Conservation (phyloP, 92 coral and sea anemone species). For the Epizoanthus fatuus region DNA sequence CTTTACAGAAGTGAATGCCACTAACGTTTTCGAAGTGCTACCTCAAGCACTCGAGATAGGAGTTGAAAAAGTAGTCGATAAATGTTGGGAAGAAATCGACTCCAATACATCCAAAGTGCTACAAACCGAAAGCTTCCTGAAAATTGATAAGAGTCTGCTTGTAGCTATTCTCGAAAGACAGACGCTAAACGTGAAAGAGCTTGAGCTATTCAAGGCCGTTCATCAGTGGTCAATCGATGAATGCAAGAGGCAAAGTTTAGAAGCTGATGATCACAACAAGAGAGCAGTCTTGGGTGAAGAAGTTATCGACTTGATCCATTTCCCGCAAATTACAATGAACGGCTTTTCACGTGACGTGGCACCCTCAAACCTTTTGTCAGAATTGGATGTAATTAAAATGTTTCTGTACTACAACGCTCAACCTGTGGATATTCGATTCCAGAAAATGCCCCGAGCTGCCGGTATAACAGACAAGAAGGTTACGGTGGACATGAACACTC, state of each 20-base stretch:
- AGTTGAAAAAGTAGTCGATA: not conserved
- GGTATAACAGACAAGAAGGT: too few species aligned
- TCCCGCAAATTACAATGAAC: too few species aligned
- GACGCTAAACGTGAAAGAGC: conserved; percentile 16
- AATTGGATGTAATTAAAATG: too few species aligned
- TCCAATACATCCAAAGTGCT: not conserved
- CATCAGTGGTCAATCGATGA: conserved; percentile 25
- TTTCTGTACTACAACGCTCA: too few species aligned
- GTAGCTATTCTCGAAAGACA: conserved; percentile 20
- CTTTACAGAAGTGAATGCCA: not conserved
- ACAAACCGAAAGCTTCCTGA: not conserved
- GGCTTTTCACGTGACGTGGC: too few species aligned
- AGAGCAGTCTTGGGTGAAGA: not conserved
- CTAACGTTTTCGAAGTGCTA: conserved; percentile 27
- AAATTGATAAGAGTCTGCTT: conserved; percentile 24
- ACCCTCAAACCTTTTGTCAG: too few species aligned
- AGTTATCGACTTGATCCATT: too few species aligned
- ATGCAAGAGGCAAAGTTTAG: conserved; percentile 5
- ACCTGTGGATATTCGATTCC: too few species aligned
- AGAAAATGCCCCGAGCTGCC: too few species aligned
- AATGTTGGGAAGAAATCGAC: conserved; percentile 19
- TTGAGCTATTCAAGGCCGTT: conserved; percentile 33
- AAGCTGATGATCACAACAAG: conserved; percentile 5
- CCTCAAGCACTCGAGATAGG: not conserved
- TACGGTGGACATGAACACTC: too few species aligned